Conservation (phyloP, 2,113 vertebrate genomes). For the Zootoca vivipara region DNA sequence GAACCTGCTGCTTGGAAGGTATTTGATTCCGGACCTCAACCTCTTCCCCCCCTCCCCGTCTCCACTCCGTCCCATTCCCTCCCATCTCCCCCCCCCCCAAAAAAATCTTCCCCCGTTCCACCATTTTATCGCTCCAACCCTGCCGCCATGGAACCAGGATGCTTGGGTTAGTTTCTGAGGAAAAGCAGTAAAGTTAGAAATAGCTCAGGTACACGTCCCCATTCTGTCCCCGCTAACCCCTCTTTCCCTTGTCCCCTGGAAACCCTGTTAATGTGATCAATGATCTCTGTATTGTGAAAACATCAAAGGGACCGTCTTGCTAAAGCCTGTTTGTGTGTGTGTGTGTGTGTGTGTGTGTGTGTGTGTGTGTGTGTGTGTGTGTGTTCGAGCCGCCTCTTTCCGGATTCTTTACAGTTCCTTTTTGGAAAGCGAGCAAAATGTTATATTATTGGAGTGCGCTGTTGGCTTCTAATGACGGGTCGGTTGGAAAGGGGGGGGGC, state of each 20-base stretch:
- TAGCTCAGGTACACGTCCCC: not conserved
- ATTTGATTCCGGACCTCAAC: constrained; percentile 75
- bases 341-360: not conserved
- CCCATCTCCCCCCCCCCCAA: constrained; percentile 39
- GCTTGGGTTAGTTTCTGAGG: constrained; percentile 71
- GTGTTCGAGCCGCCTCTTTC: constrained; percentile 55
- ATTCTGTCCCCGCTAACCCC: constrained; percentile 31
- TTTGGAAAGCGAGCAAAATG: constrained; percentile 58
- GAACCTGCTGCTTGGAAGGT: constrained; percentile 99
- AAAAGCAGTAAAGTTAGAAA: constrained; percentile 55
- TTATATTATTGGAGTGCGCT: constrained; percentile 49
- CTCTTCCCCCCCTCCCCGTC: constrained; percentile 12
- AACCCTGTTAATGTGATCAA: constrained; percentile 42
- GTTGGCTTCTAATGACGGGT: constrained; percentile 34
- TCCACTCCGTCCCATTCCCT: constrained; percentile 22
- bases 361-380: not conserved
- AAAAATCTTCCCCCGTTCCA: constrained; percentile 75
- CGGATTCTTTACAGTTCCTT: constrained; percentile 63
- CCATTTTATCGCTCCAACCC: constrained; percentile 81
- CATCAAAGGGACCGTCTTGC: constrained; percentile 47
- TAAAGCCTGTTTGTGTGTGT: constrained; percentile 41
- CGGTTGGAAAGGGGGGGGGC: not conserved
- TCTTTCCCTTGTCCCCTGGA: constrained; percentile 22
- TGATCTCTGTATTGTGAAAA: constrained; percentile 59
- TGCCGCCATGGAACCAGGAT: constrained; percentile 50